Evolutionary conservation across 1,140 invertebrate genomes (phyloP), one percentile per base, ranked within the genome.

Genomic region (Ceratina japonica): DNA sequence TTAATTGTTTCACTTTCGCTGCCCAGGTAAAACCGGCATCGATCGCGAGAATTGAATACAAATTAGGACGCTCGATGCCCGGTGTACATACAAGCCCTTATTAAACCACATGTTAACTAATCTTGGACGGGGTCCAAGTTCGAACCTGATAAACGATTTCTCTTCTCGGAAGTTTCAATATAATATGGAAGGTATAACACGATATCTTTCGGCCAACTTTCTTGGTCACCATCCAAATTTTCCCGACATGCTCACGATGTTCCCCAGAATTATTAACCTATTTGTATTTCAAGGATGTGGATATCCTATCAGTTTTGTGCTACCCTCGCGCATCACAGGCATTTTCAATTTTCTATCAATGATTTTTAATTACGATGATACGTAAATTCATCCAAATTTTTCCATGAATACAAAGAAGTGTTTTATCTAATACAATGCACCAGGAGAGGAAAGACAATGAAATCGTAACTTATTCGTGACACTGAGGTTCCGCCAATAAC

Each of bases 401-500:
- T 44, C 10, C 37, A 44, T 44, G 37, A 44, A 8, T 44, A 10
- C 37, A 44, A 44, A 44, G 37, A 44, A 3, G 0, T 44, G 37
- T 44, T 44, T 44, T 44, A 44, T 7, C 10, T 44, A 44, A 7
- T 10, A 10, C 5, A 44, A 44, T 44, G 5, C 3, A 44, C 1
- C 37, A 10, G 5, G 37, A 7, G 20, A 37, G 49, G 15, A 56
- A 15, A 20, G 0, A 18, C 3, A 22, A 31, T 54, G 22, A 31
- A 22, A 16, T 44, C 37, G 5, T 44, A 44, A 44, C 37, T 44
- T 10, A 8, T 10, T 44, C 49, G 8, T 10, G 27, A 49, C 52
- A 56, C 12, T 37, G 63, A 77, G 62, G 73, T 84, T 64, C 24
- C 58, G 51, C 72, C 73, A 81, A 90, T 90, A 87, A 89, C 83